Percentiles rank a stretch among this genome's conserved stretches.
Evolutionary conservation across 2,888 invertebrate species (phyloP).

Genomic region (Branchipolynoe longqiensis): DNA sequence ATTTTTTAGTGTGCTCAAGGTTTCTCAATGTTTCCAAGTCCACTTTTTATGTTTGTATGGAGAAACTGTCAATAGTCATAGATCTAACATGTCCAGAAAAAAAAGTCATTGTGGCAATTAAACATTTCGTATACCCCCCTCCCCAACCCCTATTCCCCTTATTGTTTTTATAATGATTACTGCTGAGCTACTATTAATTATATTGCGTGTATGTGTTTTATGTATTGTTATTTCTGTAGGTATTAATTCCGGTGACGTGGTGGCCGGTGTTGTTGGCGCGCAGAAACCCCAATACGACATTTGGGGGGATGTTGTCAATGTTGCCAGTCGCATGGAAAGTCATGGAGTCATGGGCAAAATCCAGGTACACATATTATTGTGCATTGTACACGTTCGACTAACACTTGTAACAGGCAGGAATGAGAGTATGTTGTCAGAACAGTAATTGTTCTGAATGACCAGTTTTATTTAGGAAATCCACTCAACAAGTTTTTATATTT

Average conservation of each 20-base stretch:
- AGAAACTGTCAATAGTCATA: too few species aligned
- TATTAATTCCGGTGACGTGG: slow-evolving; percentile 94
- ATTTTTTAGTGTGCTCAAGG: too few species aligned
- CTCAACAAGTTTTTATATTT: background rate
- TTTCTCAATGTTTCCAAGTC: too few species aligned
- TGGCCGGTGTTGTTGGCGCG: slow-evolving; percentile 97
- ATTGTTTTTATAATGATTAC: too few species aligned
- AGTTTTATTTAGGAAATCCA: background rate
- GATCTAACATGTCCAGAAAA: too few species aligned
- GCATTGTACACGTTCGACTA: background rate
- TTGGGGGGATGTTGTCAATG: slow-evolving; percentile 98
- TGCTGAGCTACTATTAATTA: too few species aligned
- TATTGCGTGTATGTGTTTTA: too few species aligned
- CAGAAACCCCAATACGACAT: slow-evolving; percentile 97
- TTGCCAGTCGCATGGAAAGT: slow-evolving; percentile 93
- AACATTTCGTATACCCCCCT: too few species aligned
- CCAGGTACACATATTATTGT: too few species aligned
- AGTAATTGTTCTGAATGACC: background rate
- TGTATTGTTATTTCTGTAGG: slow-evolving; percentile 84
- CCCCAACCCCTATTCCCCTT: too few species aligned
- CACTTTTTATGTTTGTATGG: too few species aligned
- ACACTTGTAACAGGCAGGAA: background rate
- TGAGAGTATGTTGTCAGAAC: background rate
- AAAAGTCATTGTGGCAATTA: too few species aligned
- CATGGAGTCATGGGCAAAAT: slow-evolving; percentile 94